Evolutionary conservation across 1,140 invertebrate species (phyloP), one percentile per base, ranked within the genome.

Genomic region (Heterodera carotae): DNA sequence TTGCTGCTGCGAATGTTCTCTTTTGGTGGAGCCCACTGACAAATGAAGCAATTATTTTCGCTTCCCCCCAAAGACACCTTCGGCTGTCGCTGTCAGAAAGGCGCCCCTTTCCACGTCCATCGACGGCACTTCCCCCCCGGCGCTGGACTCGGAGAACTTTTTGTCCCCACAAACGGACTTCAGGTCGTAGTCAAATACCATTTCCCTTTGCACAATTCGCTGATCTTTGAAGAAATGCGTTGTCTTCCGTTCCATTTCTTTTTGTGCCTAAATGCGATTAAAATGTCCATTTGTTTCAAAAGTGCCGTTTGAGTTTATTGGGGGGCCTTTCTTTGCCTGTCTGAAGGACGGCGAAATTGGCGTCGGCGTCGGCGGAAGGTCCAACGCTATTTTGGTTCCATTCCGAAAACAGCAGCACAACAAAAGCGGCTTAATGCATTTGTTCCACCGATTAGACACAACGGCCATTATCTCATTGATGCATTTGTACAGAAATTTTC

Each of bases 401-500:
- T 22, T 12, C 48, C 48, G 48, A 56, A 56, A 56, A 56, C 48
- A 56, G 15, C 48, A 22, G 48, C 48, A 56, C 15, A 56, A 56
- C 5, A 56, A 56, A 56, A 56, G 48, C 15, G 48, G 48, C 22
- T 56, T 56, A 56, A 56, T 56, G 48, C 59, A 74, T 10, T 33
- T 27, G 8, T 62, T 43, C 72, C 72, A 74, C 59, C 31, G 43
- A 22, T 25, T 56, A 36, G 59, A n/a, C 27, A 74, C 15, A n/a
- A n/a, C 59, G 2, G 72, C 69, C 56, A 80, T 10, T 27, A 66
- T 39, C 43, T 79, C 72, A 18, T 74, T 73, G 62, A 81, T 77
- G 33, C 93, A 94, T 70, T 94, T 93, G 7, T 94, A 94, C 93
- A 96, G 94, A 72, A 94, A 92, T 88, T 96, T 94, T 29, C 95